Conservation (phyloP, 1,140 invertebrate species). For the Drosophila sproati region DNA sequence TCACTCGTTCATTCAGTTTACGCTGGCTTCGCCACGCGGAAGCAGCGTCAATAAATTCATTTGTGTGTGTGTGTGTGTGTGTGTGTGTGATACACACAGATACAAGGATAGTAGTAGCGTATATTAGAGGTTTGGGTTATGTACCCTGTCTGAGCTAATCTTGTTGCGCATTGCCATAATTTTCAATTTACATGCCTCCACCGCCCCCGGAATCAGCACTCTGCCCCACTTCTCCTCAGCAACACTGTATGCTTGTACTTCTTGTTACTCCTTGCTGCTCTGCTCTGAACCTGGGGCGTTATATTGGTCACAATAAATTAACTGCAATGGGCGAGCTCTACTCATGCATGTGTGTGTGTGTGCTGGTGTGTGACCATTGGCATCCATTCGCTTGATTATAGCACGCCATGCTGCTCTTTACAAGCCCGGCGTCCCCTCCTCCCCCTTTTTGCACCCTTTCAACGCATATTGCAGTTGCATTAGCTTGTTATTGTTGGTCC, state of each 20-base stretch:
- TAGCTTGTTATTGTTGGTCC: conserved; percentile 55
- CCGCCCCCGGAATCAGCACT: neutral
- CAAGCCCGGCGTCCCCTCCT: neutral
- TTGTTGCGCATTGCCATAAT: conserved; percentile 83
- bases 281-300: conserved; percentile 40
- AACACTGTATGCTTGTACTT: conserved; percentile 3
- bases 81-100: neutral
- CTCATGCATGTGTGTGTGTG: neutral
- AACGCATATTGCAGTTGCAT: conserved; percentile 65
- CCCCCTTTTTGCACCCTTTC: neutral
- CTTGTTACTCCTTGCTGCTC: neutral
- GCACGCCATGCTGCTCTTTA: conserved; percentile 31
- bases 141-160: conserved; percentile 66
- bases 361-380: conserved; percentile 41
- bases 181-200: conserved; percentile 81
- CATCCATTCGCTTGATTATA: conserved; percentile 72
- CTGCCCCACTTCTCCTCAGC: neutral
- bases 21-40: conserved; percentile 39
- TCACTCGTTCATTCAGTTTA: conserved; percentile 64
- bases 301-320: conserved; percentile 81
- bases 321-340: conserved; percentile 47
- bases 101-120: neutral
- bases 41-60: conserved; percentile 48
- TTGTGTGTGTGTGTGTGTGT: conserved; percentile 10
- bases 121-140: conserved; percentile 14